Conservation (phyloP, 2,113 vertebrate genomes). For the Periophthalmus modestus region DNA sequence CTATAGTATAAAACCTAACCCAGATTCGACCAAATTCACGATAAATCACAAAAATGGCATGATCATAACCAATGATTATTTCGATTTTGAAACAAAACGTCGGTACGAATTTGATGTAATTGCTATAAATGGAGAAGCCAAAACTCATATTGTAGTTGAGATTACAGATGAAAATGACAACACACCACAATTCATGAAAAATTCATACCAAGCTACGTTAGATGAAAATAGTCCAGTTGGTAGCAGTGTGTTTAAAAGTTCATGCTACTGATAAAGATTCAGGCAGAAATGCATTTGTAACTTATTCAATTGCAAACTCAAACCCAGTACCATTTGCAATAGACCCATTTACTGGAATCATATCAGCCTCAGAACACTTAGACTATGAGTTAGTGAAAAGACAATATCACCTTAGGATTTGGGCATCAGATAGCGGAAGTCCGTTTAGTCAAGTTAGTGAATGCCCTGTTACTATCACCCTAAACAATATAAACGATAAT, state of each 20-base stretch:
- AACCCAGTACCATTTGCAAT: constrained; percentile 84
- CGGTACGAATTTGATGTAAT: constrained; percentile 85
- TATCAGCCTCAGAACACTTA: constrained; percentile 85
- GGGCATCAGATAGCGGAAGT: constrained; percentile 91
- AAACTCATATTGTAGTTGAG: constrained; percentile 79
- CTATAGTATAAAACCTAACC: constrained; percentile 81
- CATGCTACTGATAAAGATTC: constrained; percentile 83
- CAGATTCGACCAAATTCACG: constrained; percentile 80
- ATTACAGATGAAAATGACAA: constrained; percentile 91
- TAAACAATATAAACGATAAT: constrained; percentile 95
- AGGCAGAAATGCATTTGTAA: constrained; percentile 87
- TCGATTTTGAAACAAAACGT: constrained; percentile 82
- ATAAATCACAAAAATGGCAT: constrained; percentile 86
- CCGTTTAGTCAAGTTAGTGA: constrained; percentile 89
- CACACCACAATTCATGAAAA: constrained; percentile 79
- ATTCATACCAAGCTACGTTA: constrained; percentile 81
- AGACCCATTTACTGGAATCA: constrained; percentile 85
- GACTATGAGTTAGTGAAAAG: constrained; percentile 95
- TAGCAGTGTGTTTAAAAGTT: constrained; percentile 84
- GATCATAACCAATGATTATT: constrained; percentile 80
- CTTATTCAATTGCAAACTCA: constrained; percentile 82
- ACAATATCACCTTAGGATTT: constrained; percentile 85
- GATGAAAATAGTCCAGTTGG: constrained; percentile 89
- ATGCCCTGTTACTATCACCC: constrained; percentile 83
- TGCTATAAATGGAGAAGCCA: constrained; percentile 73